Evolutionary conservation across 2,113 vertebrate genomes (phyloP), one percentile per base, ranked within the genome.

Genomic region (Falco punctatus): DNA sequence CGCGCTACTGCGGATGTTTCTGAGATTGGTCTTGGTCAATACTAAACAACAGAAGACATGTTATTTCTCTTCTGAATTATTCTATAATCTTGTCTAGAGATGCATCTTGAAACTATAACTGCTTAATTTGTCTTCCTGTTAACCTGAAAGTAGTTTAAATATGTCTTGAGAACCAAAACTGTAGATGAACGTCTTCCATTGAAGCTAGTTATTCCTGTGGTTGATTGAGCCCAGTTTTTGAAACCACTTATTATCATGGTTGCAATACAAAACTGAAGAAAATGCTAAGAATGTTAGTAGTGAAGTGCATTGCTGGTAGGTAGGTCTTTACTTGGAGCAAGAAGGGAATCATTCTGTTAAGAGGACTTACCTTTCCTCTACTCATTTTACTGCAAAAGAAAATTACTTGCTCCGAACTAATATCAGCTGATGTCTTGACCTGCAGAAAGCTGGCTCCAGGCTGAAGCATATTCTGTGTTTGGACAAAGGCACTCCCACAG

Each of bases 381-480:
- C 84, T 46, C 9, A 46, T 93, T 94, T 93, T 87, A 66, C 33
- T 72, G 52, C 61, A 93, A 83, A 92, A 79, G 71, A 61, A 81
- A 94, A 75, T 27, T 15, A 52, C 38, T 88, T 55, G 17, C 42
- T 86, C 65, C 42, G 66, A 93, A 90, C 46, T 65, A 66, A 61
- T 33, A 81, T 75, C 32, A 93, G 10, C 58, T 54, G 27, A 62
- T 94, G 46, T 58, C 49, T 62, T 85, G 84, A 87, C 69, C 49
- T 79, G 57, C 0, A 0, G 86, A 84, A 88, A 95, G 30, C 86
- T 94, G 83, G 44, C 80, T 94, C 40, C 65, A 71, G 91, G 86
- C 88, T 85, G 83, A 75, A 88, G 22, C 11, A 24, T 70, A 38
- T 89, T 94, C 73, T 94, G 52, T 1, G 0, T 89, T 96, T 89